Evolutionary conservation across 1,140 invertebrate genomes (phyloP), one percentile per base, ranked within the genome.

Genomic region (Apis dorsata): DNA sequence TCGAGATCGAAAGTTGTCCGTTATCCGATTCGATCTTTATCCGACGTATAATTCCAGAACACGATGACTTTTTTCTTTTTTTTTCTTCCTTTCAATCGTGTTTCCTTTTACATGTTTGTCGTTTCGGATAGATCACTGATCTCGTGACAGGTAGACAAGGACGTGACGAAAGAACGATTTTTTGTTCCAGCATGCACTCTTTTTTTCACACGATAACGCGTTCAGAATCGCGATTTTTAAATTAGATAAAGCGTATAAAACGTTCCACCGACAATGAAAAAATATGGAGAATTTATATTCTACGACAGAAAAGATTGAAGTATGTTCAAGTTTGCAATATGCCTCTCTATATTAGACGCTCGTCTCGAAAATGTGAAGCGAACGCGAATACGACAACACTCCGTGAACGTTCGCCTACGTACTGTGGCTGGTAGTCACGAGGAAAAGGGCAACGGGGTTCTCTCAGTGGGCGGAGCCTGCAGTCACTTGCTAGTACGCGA

Each of bases 371-470:
- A 71, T 57, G 62, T 66, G 65, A 72, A 81, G 81, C 89, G 69
- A 77, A 68, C 62, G 55, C 82, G 76, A 83, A 70, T 70, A 69
- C 89, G 90, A 91, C 82, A 83, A 79, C 85, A 71, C 89, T 89
- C 86, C 89, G 89, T 90, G 85, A 90, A 90, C 91, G 93, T 85
- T 94, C 92, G 92, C 92, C 86, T 91, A 90, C 90, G 90, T 87
- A 94, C 93, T 94, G 93, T 91, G 91, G 91, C 88, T 87, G 84
- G 91, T 85, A 91, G 92, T 91, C 92, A 93, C 93, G 92, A 93
- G 92, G 92, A 93, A 94, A 92, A 93, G 91, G 91, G 91, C 91
- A 93, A 91, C 91, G 90, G 89, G 84, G 89, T 77, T 89, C 78
- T 78, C 85, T 83, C 78, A 85, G 44, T 82, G 75, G 92, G 92